These are phyloP conservation scores for Agelastica alni DNA, from an alignment of 2,888 invertebrate genomes.

Conservation along the genomic window DNA sequence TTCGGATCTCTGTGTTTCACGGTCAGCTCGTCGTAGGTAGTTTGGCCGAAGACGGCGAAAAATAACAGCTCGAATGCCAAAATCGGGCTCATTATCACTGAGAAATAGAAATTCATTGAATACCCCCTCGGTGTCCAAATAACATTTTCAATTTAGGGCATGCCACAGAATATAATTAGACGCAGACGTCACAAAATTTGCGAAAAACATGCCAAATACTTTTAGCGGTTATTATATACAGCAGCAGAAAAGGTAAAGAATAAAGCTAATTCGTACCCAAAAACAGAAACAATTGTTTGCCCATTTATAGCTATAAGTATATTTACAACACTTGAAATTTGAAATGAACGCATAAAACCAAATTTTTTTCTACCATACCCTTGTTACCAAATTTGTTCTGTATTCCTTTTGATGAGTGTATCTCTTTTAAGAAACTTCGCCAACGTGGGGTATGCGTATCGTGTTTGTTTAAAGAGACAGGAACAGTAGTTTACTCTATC, in stretches of 20 bases:
- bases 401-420: too few species aligned
- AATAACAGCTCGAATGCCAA: constrained; percentile 97
- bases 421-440: too few species aligned
- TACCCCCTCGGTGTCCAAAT: constrained; percentile 4
- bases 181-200: constrained; percentile 28
- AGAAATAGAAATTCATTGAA: constrained; percentile 40
- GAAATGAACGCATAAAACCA: background rate
- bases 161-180: constrained; percentile 31
- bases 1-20: constrained; percentile 74
- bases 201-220: constrained; percentile 33
- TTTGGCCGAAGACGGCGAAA: constrained; percentile 97
- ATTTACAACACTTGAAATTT: background rate
- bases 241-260: constrained; percentile 8
- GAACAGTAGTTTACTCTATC: too few species aligned
- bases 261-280: background rate
- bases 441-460: too few species aligned
- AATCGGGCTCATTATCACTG: constrained; percentile 85
- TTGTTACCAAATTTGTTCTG: too few species aligned
- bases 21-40: constrained; percentile 77
- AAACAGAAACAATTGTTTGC: background rate
- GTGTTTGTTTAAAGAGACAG: too few species aligned
- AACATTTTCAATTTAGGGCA: constrained; percentile 16
- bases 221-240: constrained; percentile 16
- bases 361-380: too few species aligned
- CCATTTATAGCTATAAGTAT: too few species aligned